phyloP scores from a whole-genome alignment of 2,888 invertebrate species.

The Notodonta dromedarius region DNA sequence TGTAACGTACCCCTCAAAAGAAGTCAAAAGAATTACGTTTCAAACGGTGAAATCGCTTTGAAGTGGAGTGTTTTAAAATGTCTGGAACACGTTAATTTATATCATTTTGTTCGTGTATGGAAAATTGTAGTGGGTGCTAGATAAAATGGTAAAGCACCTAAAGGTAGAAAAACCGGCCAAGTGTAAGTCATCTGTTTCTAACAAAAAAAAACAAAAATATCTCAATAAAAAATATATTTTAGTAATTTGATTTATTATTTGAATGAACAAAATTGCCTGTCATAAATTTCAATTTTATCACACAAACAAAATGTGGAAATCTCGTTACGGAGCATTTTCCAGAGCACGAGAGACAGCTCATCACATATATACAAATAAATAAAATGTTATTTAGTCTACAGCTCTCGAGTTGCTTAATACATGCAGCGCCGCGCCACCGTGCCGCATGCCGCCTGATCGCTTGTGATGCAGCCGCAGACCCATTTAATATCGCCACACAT shows the following conservation, averaged over 20 bases:
- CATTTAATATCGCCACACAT: constrained; percentile 62
- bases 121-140: not conserved
- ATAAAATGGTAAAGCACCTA: too few species aligned
- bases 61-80: constrained; percentile 41
- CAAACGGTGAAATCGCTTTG: constrained; percentile 54
- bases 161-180: too few species aligned
- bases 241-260: not conserved
- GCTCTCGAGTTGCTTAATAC: constrained; percentile 17
- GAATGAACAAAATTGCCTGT: not conserved
- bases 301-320: not conserved
- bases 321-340: not conserved
- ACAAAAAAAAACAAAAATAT: too few species aligned
- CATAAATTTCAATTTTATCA: not conserved
- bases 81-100: constrained; percentile 33
- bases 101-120: constrained; percentile 22
- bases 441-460: constrained; percentile 48
- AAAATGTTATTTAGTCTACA: not conserved
- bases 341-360: not conserved
- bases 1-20: constrained; percentile 44
- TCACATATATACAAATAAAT: not conserved
- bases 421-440: constrained; percentile 28
- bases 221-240: too few species aligned
- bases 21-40: constrained; percentile 52
- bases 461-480: constrained; percentile 48
- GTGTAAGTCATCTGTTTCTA: too few species aligned